Percentiles rank a stretch among this genome's conserved stretches.
phyloP scores from a whole-genome alignment of 2,113 vertebrate genomes.

The Rhizomys pruinosus region DNA sequence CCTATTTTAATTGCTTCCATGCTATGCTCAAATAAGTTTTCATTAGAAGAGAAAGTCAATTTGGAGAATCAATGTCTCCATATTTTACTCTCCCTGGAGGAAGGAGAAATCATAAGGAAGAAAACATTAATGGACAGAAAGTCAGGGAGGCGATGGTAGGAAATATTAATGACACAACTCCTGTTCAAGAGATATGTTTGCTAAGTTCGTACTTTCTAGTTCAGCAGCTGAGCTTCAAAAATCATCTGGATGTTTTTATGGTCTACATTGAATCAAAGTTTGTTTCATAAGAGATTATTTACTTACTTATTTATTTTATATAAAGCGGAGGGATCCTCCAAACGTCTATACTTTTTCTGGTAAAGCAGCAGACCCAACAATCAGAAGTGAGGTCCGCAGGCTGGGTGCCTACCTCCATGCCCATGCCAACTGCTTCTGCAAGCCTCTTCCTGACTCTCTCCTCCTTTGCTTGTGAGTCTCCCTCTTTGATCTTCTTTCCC shows the following conservation, averaged over 20 bases:
- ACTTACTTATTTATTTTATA: slow-evolving; percentile 20
- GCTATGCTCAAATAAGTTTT: neutral
- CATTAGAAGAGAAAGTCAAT: neutral
- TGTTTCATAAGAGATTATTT: neutral
- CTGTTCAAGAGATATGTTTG: neutral
- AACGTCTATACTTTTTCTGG: neutral
- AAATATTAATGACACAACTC: neutral
- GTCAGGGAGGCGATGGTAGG: slow-evolving; percentile 14
- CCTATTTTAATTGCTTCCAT: slow-evolving; percentile 29
- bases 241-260: neutral
- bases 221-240: slow-evolving; percentile 1
- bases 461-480: neutral
- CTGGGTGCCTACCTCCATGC: neutral
- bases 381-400: slow-evolving; percentile 27
- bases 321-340: slow-evolving; percentile 11
- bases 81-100: slow-evolving; percentile 38
- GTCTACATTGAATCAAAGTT: neutral
- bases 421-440: too few relatives aligned
- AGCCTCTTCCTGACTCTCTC: neutral
- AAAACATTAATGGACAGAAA: slow-evolving; percentile 44
- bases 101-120: slow-evolving; percentile 65
- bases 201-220: slow-evolving; percentile 26
- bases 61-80: slow-evolving; percentile 21
- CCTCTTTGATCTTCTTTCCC: neutral
- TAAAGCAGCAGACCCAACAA: neutral